These are phyloP conservation scores for Acomys russatus DNA, from an alignment of 2,797 vertebrate genomes.

Conservation along the genomic window DNA sequence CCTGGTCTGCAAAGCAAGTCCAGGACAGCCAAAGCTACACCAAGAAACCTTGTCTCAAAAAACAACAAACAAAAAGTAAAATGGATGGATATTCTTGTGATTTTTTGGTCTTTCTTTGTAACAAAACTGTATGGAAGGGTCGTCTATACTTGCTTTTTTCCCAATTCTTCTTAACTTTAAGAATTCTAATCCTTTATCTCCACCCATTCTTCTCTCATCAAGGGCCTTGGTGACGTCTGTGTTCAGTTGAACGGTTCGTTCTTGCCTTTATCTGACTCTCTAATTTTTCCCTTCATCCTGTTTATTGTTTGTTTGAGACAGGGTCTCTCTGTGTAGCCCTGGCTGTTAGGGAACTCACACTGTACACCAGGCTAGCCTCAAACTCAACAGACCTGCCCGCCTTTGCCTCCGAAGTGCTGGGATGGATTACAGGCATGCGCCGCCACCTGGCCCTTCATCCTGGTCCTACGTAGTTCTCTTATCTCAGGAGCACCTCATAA, in stretches of 20 bases:
- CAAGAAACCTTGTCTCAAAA: too few species aligned
- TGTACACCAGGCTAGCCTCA: neutral
- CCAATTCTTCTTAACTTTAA: neutral
- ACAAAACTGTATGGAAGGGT: neutral
- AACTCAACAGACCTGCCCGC: neutral
- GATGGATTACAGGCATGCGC: neutral
- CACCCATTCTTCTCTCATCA: neutral
- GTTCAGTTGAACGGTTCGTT: neutral
- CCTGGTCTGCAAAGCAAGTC: too few species aligned
- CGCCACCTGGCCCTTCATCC: neutral
- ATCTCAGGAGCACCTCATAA: neutral
- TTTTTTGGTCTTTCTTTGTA: neutral
- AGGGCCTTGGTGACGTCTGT: conserved; percentile 15
- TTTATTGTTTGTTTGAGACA: neutral
- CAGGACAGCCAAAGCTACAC: too few species aligned
- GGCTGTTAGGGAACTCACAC: neutral
- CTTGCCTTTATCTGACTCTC: neutral
- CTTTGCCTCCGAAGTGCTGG: neutral
- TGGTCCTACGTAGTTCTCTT: neutral
- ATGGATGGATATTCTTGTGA: neutral
- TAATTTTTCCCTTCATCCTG: neutral
- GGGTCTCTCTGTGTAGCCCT: neutral
- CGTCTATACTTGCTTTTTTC: neutral
- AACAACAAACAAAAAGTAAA: too few species aligned
- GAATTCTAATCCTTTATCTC: neutral